These are phyloP conservation scores for Nectonema munidae DNA, from an alignment of 2,888 invertebrate species.

Conservation along the genomic window DNA sequence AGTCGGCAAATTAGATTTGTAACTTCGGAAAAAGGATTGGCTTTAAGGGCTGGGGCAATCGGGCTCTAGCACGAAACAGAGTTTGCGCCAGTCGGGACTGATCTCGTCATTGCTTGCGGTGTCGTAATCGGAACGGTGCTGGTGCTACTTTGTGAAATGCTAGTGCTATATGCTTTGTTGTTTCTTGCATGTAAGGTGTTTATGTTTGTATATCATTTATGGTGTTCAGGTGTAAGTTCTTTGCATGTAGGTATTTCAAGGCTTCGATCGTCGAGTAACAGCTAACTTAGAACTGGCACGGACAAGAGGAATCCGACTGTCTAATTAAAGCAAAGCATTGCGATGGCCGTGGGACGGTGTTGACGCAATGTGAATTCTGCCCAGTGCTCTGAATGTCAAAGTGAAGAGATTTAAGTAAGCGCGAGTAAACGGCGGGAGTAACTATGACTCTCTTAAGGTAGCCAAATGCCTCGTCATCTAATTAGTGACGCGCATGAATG, in stretches of 20 bases:
- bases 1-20: slow-evolving; percentile 35
- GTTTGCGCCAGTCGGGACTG: slow-evolving; percentile 20
- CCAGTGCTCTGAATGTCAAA: slow-evolving; percentile 35
- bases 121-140: slow-evolving; percentile 15
- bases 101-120: slow-evolving; percentile 20
- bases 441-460: slow-evolving; percentile 25
- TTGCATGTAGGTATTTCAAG: slow-evolving; percentile 18
- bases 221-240: slow-evolving; percentile 12
- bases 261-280: slow-evolving; percentile 29
- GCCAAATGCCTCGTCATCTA: slow-evolving; percentile 33
- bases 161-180: slow-evolving; percentile 19
- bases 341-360: slow-evolving; percentile 30
- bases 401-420: slow-evolving; percentile 34
- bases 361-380: slow-evolving; percentile 34
- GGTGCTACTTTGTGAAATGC: slow-evolving; percentile 21
- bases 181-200: no score
- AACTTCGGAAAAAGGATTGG: slow-evolving; percentile 37
- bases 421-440: slow-evolving; percentile 31
- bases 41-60: slow-evolving; percentile 35
- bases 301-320: slow-evolving; percentile 34
- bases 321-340: slow-evolving; percentile 38
- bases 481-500: slow-evolving; percentile 33
- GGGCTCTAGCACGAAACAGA: slow-evolving; percentile 29
- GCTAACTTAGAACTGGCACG: slow-evolving; percentile 32
- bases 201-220: no score